These are phyloP conservation scores for Ahaetulla prasina DNA, from an alignment of 2,113 vertebrate genomes.

Conservation along the genomic window DNA sequence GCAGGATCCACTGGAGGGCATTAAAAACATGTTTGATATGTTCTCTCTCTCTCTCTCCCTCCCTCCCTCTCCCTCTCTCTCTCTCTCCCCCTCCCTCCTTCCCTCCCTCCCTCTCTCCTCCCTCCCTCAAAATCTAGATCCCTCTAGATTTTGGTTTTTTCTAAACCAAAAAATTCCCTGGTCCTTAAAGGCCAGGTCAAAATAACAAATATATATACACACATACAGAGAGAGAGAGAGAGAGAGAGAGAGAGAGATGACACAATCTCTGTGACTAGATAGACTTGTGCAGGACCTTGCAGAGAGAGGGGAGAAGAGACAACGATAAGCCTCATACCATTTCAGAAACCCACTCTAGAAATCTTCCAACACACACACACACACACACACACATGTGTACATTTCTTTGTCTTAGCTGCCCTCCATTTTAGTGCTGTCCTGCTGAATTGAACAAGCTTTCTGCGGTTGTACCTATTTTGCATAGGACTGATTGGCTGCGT, in stretches of 20 bases:
- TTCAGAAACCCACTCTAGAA: background rate
- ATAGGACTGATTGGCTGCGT: background rate
- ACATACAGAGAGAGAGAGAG: background rate
- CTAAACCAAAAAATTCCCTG: too few relatives aligned
- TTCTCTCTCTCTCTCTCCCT: background rate
- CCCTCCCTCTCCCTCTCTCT: background rate
- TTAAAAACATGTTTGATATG: conserved; percentile 4
- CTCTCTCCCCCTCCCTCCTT: background rate
- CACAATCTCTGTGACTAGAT: background rate
- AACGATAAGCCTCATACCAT: background rate
- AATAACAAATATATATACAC: too few relatives aligned
- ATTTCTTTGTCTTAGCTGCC: background rate
- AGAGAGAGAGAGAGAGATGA: background rate
- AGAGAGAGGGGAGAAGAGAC: background rate
- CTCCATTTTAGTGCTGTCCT: background rate
- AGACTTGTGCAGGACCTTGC: background rate
- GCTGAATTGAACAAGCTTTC: background rate
- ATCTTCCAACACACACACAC: background rate
- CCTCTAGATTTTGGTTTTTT: too few relatives aligned
- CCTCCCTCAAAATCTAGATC: too few relatives aligned
- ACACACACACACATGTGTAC: background rate
- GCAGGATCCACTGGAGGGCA: conserved; percentile 58
- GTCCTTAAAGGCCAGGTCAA: background rate
- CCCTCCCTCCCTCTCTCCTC: background rate
- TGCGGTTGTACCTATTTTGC: background rate